Base-by-base conservation (phyloP, 2,888 invertebrate species). In the Eulithis prunata region DNA sequence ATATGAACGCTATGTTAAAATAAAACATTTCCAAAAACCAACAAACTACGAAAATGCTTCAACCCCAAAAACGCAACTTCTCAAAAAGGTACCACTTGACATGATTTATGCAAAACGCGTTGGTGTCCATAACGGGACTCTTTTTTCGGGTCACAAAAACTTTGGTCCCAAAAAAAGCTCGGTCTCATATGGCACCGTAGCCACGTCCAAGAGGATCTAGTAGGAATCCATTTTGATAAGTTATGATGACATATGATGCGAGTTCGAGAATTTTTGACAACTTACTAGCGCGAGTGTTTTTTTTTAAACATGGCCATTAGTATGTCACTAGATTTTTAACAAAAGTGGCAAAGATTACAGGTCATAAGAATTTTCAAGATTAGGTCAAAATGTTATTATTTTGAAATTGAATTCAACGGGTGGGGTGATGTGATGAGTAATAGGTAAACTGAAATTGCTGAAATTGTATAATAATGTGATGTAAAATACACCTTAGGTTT, bases 21-120 rank as follows among this genome's bases (percentile, higher is more conserved):
- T 8, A 41, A 41, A 8, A 41, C 41, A 41, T 41, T 5, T 41
- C 4, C 41, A 41, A 41, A 11, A 41, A 41, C 3, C 32, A 32
- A 32, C 41, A 43, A 8, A 58, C 21, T 21, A 21, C 43, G 10
- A 49, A 43, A 47, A 57, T 36, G 49, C 38, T 56, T 54, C 61
- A 57, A 63, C 66, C 63, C 66, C 78, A 81, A 78, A 76, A 78
- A 73, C 71, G 76, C 74, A 77, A 79, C 72, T 74, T 78, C 77
- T 76, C 76, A 68, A 51, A 53, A 69, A 76, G 71, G 76, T 68
- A 68, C 83, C 85, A 86, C 90, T 90, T 75, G 82, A 88, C 74
- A 87, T 90, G 91, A 91, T 89, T 90, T 90, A 91, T 88, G 89
- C 89, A 87, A 85, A 83, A 78, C 82, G 80, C 80, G 85, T 78